phyloP scores from a whole-genome alignment of 2,797 vertebrate genomes.

The Labeo calbasu region DNA sequence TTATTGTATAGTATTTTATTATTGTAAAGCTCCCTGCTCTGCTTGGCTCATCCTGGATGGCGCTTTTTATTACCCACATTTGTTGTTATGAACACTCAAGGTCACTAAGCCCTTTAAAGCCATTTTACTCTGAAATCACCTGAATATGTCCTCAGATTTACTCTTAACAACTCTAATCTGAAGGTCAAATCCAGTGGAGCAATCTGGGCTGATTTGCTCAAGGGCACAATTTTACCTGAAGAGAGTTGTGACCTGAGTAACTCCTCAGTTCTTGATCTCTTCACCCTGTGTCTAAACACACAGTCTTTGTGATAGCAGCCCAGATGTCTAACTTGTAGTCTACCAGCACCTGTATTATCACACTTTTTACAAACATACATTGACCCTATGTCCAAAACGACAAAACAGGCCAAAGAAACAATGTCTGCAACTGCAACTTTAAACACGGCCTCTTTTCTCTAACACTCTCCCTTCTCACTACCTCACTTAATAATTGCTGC shows the following conservation, averaged over 20 bases:
- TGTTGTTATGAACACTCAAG: conserved; percentile 19
- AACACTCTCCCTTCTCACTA: background rate
- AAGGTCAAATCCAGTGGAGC: background rate
- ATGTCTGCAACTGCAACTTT: background rate
- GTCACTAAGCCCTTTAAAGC: background rate
- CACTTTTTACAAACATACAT: background rate
- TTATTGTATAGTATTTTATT: background rate
- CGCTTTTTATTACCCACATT: background rate
- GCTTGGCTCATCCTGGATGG: background rate
- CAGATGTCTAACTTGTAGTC: too few relatives aligned
- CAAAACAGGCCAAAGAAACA: conserved; percentile 4
- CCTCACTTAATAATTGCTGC: conserved; percentile 10
- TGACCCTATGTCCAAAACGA: background rate
- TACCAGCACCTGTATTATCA: background rate
- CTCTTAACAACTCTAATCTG: background rate
- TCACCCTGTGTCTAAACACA: background rate
- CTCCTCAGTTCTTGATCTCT: background rate
- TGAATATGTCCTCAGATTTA: conserved; percentile 1
- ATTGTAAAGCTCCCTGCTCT: background rate
- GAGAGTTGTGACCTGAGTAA: background rate
- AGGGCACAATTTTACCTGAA: background rate
- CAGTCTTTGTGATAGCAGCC: background rate
- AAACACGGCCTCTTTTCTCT: background rate
- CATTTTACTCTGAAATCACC: background rate
- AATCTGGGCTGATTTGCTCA: conserved; percentile 3